phyloP scores from a whole-genome alignment of 2,113 vertebrate genomes.

The Chelonoidis abingdonii region DNA sequence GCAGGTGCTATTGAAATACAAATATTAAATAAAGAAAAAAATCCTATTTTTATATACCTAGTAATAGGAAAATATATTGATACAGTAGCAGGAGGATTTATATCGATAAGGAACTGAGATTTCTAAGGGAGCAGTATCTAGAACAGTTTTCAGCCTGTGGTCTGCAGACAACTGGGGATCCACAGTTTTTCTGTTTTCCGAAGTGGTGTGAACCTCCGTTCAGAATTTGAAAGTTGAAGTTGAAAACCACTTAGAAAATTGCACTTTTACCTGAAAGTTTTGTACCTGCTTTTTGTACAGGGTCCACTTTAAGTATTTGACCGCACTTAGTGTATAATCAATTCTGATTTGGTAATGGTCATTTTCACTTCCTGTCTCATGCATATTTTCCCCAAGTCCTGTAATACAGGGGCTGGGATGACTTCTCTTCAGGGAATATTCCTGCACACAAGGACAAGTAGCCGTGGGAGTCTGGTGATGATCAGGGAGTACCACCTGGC shows the following conservation, averaged over 20 bases:
- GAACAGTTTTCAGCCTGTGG: too few relatives aligned
- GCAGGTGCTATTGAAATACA: not conserved
- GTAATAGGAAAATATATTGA: not conserved
- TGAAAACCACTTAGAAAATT: not conserved
- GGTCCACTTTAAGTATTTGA: not conserved
- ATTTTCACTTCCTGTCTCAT: not conserved
- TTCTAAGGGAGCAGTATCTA: not conserved
- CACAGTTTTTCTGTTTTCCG: too few relatives aligned
- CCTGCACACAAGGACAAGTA: not conserved
- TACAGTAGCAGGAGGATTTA: not conserved
- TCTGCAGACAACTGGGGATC: too few relatives aligned
- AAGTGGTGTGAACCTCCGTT: too few relatives aligned
- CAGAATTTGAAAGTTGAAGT: too few relatives aligned
- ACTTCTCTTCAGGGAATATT: rapidly evolving
- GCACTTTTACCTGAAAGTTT: not conserved
- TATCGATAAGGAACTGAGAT: not conserved
- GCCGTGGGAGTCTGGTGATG: not conserved
- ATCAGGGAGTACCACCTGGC: not conserved
- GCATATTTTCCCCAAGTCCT: not conserved
- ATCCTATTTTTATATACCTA: not conserved
- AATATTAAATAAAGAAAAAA: not conserved
- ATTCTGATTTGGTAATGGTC: rapidly evolving
- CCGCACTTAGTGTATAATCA: not conserved
- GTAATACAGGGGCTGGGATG: not conserved
- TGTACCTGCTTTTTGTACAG: not conserved